Percentiles rank a stretch among this genome's conserved stretches.
phyloP scores from a whole-genome alignment of 2,113 vertebrate genomes.

The Rattus rattus region DNA sequence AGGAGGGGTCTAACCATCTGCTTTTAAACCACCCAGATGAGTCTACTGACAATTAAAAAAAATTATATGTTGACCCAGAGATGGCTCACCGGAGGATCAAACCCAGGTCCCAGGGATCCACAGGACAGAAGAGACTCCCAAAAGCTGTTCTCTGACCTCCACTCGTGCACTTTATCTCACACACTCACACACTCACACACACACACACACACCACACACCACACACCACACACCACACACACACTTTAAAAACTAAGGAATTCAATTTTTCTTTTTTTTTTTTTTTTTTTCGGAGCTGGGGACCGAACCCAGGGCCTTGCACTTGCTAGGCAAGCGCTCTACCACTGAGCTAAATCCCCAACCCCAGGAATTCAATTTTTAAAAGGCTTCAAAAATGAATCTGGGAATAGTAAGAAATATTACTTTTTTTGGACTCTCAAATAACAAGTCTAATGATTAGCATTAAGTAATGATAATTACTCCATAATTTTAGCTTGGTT shows the following conservation, averaged over 20 bases:
- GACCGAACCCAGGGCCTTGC: too few species aligned
- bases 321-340: too few species aligned
- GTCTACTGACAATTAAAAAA: slow-evolving; percentile 35
- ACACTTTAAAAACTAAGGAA: neutral
- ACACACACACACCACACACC: too few species aligned
- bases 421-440: neutral
- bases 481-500: slow-evolving; percentile 31
- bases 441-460: slow-evolving; percentile 29
- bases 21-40: slow-evolving; percentile 46
- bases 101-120: neutral
- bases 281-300: too few species aligned
- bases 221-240: neutral
- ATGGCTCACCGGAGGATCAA: neutral
- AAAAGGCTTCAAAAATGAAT: neutral
- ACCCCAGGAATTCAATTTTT: neutral
- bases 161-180: neutral
- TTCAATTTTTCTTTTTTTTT: neutral
- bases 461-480: slow-evolving; percentile 10
- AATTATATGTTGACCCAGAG: neutral
- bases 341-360: too few species aligned
- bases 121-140: neutral
- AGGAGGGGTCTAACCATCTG: neutral
- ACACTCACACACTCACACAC: neutral
- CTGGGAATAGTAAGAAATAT: slow-evolving; percentile 38
- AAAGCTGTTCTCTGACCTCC: neutral